Evolutionary conservation across 2,797 vertebrate species (phyloP), one percentile per base, ranked within the genome.

Genomic region (Odontamblyopus rebecca): DNA sequence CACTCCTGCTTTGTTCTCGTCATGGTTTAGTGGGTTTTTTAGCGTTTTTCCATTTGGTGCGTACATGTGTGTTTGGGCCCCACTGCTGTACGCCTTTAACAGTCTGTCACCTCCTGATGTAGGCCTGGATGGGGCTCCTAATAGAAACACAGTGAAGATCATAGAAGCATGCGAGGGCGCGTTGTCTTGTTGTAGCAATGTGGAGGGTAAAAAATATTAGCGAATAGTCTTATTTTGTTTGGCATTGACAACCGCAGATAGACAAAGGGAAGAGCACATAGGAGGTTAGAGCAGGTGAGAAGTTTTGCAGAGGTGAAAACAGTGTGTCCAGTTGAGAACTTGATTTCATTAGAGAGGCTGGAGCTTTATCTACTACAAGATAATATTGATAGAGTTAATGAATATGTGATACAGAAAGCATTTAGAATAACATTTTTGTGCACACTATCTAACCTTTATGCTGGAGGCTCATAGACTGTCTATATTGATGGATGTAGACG

Each of bases 61-160:
- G 61, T 63, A 38, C 61, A 41, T 27, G 64, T 66, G 64, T 66
- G 64, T 51, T 5, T 4, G 41, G 18, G 62, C 38, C 15, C 41
- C 41, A 15, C 62, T 18, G 35, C 38, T 61, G 29, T 32, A 65
- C 6, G 5, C 6, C n/a, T 38, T n/a, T 12, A 61, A 61, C 5
- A 19, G 18, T 11, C 32, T 35, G 30, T 62, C 61, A 35, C 32
- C 30, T 38, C 11, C 35, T 18, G 38, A 48, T 48, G 44, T 16
- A 4, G 11, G 11, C 2, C 0, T 11, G 41, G 35, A 51, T 44
- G 2, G 44, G 8, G 11, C 26, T n/a, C 30, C 7, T 19, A n/a
- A 62, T 62, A n/a, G 30, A 61, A 61, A 18, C 59, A 61, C n/a
- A 29, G 59, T 4, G 56, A 6, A 7, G 13, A 60, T 16, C 29